These are phyloP conservation scores for Narcine bancroftii DNA, from an alignment of 2,113 vertebrate species.

Conservation along the genomic window DNA sequence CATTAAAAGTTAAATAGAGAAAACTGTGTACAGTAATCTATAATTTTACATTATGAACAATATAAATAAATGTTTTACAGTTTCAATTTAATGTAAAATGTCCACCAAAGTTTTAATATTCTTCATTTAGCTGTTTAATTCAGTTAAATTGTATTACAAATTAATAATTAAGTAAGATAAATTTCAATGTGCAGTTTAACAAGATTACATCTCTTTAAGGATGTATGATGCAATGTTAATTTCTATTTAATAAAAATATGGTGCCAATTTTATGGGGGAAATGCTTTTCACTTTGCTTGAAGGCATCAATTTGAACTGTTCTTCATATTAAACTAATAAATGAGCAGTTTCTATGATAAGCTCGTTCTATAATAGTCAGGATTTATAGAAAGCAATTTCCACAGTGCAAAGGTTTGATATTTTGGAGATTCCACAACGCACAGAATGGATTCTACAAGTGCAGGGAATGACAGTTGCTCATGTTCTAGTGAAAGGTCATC, in stretches of 20 bases:
- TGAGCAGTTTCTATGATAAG: not conserved
- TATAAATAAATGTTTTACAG: not conserved
- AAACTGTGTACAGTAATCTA: not conserved
- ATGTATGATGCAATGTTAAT: not conserved
- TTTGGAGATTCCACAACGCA: not conserved
- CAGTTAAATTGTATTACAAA: not conserved
- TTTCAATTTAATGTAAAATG: not conserved
- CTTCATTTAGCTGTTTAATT: not conserved
- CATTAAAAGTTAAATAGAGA: not conserved
- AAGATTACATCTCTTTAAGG: not conserved
- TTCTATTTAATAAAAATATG: not conserved
- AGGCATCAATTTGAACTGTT: not conserved
- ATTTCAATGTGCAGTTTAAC: not conserved
- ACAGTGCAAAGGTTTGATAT: not conserved
- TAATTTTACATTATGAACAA: not conserved
- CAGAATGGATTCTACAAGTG: not conserved
- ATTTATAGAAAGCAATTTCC: not conserved
- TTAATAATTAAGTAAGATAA: slow-evolving; percentile 12
- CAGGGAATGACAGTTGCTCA: too few relatives aligned
- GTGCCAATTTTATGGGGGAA: not conserved
- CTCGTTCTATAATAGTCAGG: not conserved
- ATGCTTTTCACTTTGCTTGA: not conserved
- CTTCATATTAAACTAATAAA: not conserved
- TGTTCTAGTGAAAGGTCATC: too few relatives aligned
- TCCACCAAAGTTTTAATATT: not conserved